Evolutionary conservation across 2,797 vertebrate genomes (phyloP), one percentile per base, ranked within the genome.

Genomic region (Enteromius trimaculatus): DNA sequence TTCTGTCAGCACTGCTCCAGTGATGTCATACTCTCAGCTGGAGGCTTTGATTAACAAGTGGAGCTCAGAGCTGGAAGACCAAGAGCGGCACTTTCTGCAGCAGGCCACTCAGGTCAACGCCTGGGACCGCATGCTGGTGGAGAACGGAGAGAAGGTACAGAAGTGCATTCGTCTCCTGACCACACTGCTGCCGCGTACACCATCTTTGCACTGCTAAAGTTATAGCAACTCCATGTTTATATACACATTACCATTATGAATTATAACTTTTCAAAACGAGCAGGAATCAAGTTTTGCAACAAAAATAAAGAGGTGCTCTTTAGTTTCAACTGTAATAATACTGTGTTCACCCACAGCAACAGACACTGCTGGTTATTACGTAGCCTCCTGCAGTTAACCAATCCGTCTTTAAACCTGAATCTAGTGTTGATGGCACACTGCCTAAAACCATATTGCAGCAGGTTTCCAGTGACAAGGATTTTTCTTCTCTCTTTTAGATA

Each of bases 11-110:
- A 77, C 92, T 3, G 91, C 93, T 9, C 95, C 97, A 0, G 94
- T 95, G 76, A 97, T 99, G 97, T 96, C 96, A 29, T 99, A 99
- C 0, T 95, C 94, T 37, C 97, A 99, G 90, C 93, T 99, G 23
- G 98, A 99, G 92, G 95, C 95, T 55, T 93, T 99, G 86, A 98
- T 99, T 34, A 99, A 99, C 91, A 99, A 99, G 91, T 99, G 98
- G 98, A 99, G 98, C 88, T 94, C 98, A 42, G 98, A 99, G 84
- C 93, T 99, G 16, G 98, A 99, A 85, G 98, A 99, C 89, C 98
- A 99, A 81, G 98, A 99, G 89, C 96, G 97, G 71, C 97, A 99
- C 83, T 99, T 99, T 91, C 92, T 99, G 1, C 96, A 97, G 87
- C 98, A 99, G 84, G 97, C 98, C 0, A 99, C 98, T 0, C 98